phyloP scores from a whole-genome alignment of 2,888 invertebrate genomes.

The Morpho achilles region DNA sequence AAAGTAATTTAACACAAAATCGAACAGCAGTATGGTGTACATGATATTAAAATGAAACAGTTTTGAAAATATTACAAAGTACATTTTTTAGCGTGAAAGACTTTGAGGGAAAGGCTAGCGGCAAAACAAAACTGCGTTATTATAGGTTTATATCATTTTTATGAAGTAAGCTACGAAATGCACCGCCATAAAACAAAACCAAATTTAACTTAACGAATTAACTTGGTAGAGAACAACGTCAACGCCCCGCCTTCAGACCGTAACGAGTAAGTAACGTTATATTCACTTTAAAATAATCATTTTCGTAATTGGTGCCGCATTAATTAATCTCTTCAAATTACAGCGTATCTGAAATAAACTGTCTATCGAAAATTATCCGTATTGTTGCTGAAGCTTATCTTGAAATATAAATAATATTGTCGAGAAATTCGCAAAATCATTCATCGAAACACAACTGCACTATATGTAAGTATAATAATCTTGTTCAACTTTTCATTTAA shows the following conservation, averaged over 20 bases:
- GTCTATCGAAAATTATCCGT: slow-evolving; percentile 1
- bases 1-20: too few relatives aligned
- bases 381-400: neutral
- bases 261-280: slow-evolving; percentile 59
- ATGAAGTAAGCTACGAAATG: slow-evolving; percentile 11
- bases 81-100: slow-evolving; percentile 1
- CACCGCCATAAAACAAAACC: slow-evolving; percentile 35
- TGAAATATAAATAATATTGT: neutral
- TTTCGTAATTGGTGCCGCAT: slow-evolving; percentile 43
- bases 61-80: neutral
- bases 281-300: slow-evolving; percentile 67
- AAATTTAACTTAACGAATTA: slow-evolving; percentile 39
- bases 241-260: slow-evolving; percentile 55
- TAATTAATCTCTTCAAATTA: slow-evolving; percentile 35
- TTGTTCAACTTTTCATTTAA: too few relatives aligned
- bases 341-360: neutral
- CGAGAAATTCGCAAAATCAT: too few relatives aligned
- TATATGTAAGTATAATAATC: too few relatives aligned
- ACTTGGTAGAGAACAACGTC: slow-evolving; percentile 42
- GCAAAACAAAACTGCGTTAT: too few relatives aligned
- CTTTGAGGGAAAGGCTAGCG: too few relatives aligned
- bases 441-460: too few relatives aligned
- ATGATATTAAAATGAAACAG: neutral
- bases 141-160: slow-evolving; percentile 5
- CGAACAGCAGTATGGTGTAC: too few relatives aligned